Base-by-base conservation (phyloP, 2,888 invertebrate species). In the Hirudinaria manillensis region DNA sequence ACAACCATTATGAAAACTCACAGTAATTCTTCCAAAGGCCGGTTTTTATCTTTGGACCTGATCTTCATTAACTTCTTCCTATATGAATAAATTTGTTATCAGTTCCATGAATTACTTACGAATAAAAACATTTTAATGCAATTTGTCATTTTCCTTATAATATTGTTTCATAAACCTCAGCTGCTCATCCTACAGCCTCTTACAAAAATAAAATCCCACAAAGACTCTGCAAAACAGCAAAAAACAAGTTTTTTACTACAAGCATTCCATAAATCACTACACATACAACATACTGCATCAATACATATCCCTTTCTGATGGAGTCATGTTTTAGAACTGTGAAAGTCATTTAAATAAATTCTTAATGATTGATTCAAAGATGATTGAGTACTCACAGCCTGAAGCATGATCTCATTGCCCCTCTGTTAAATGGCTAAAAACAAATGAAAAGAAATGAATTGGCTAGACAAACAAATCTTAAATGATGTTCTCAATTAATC, bases 401-500 rank as follows among this genome's bases (percentile, higher is more conserved):
- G 81, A 83, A 88, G 80, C 88, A 88, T 79, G 87, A 86, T 79
- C 88, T 82, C 88, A 88, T 88, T n/a, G 88, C 88, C 76, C 88
- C 88, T 79, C 85, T 84, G 77, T 86, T 86, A 81, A 88, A 88
- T 38, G 87, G 81, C 83, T 87, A 82, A 56, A 83, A 83, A 76
- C 78, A 79, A 76, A 81, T 70, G 3, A 6, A 32, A 6, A 51
- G 7, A 70, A 24, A 36, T 36, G 7, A 4, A 70, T 3, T 38
- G 6, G 32, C 27, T 3, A 29, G 3, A 32, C 19, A 61, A 61
- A 21, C n/a, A 61, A 29, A n/a, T 6, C 29, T 1, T 2, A 68
- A 10, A n/a, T 6, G 13, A 68, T 68, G 10, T 34, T 34, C n/a
- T n/a, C 10, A n/a, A 68, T 29, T 29, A 4, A 4, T 29, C 34